These are phyloP conservation scores for Tenthredo amoena DNA, from an alignment of 2,888 invertebrate genomes.

Conservation along the genomic window DNA sequence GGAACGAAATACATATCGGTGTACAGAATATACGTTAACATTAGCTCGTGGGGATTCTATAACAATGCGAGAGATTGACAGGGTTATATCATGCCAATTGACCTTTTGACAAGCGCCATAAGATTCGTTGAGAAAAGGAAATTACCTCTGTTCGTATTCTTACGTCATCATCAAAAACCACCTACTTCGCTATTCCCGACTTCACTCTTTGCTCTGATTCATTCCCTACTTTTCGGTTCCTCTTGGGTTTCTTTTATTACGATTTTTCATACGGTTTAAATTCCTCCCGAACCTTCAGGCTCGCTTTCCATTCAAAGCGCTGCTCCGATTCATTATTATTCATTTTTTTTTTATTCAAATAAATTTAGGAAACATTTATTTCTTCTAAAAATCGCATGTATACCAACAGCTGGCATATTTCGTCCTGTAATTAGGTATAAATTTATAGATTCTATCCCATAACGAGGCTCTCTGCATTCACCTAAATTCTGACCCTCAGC, in stretches of 20 bases:
- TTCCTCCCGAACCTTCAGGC: background rate
- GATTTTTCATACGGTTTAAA: background rate
- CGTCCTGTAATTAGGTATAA: background rate
- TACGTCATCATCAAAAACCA: background rate
- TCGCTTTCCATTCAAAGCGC: background rate
- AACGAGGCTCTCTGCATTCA: background rate
- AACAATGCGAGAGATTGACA: conserved; percentile 19
- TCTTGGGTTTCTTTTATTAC: background rate
- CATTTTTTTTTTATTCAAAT: too few relatives aligned
- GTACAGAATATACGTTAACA: background rate
- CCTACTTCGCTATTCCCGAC: background rate
- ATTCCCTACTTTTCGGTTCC: background rate
- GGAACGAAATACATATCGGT: background rate
- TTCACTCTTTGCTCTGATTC: background rate
- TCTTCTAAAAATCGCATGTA: background rate
- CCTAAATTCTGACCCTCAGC: background rate
- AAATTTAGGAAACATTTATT: background rate
- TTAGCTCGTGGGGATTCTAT: background rate
- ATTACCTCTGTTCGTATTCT: background rate
- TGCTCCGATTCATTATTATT: background rate
- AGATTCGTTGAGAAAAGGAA: conserved; percentile 30
- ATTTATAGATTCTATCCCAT: background rate
- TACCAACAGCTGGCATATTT: background rate
- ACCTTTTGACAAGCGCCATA: conserved; percentile 11
- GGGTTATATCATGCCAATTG: conserved; percentile 37